Conservation (phyloP, 2,888 invertebrate genomes). For the Hyposoter didymator region DNA sequence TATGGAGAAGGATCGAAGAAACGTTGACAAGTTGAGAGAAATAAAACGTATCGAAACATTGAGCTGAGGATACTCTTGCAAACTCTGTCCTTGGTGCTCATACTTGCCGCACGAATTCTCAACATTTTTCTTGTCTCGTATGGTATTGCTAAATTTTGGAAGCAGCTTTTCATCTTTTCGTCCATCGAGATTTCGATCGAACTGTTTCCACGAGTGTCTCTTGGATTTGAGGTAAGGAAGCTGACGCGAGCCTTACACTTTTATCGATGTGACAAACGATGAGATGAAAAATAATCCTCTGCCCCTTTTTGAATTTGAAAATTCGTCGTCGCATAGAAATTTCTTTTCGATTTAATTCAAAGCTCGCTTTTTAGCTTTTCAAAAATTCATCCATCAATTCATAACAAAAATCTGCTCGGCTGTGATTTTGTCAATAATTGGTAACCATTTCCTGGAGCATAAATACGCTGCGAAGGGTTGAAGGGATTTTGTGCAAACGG, state of each 20-base stretch:
- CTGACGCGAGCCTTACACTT: not conserved
- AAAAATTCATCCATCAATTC: not conserved
- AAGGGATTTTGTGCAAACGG: not conserved
- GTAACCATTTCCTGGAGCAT: not conserved
- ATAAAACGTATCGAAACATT: constrained; percentile 11
- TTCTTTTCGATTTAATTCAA: not conserved
- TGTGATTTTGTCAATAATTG: not conserved
- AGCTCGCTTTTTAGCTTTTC: not conserved
- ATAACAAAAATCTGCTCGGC: not conserved
- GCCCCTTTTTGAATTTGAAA: not conserved
- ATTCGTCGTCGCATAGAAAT: too few relatives aligned
- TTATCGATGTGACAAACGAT: not conserved
- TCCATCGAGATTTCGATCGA: constrained; percentile 50
- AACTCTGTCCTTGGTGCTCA: constrained; percentile 27
- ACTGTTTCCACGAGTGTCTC: constrained; percentile 54
- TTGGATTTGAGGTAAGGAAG: constrained; percentile 32
- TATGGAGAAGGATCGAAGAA: not conserved
- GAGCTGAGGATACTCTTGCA: constrained; percentile 44
- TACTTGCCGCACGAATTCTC: constrained; percentile 14
- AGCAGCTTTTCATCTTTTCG: not conserved
- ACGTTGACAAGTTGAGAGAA: not conserved
- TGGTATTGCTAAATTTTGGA: not conserved
- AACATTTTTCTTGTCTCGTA: constrained; percentile 4
- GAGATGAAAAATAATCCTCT: not conserved
- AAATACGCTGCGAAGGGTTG: not conserved